Base-by-base conservation (phyloP, 2,797 vertebrate species). In the Carduelis carduelis region DNA sequence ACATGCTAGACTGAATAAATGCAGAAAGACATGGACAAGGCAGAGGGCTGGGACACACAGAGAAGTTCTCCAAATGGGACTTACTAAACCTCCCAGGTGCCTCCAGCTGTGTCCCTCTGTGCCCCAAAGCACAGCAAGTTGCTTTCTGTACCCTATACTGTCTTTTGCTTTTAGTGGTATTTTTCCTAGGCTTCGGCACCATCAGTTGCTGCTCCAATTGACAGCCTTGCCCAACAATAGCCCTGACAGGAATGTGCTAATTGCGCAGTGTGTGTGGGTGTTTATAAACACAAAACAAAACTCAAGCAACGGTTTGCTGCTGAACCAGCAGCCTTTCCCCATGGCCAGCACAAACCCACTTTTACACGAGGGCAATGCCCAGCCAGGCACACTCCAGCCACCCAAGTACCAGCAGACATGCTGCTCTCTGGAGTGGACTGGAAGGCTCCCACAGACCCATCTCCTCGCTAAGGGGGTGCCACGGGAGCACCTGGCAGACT, bases 321-420 rank as follows among this genome's bases (percentile, higher is more conserved):
- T 60, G 46, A 60, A 56, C 7, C 2, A 3, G 37, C 63, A 52
- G 32, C 47, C 47, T 57, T 24, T 61, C 17, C 65, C 28, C 11
- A 15, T 0, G 0, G 34, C 41, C 68, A 41, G 14, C 8, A 9
- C 30, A 43, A 43, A 75, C 3, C 3, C 41, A 35, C 52, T 24
- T 27, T 1, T 4, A 21, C 18, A 3, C 8, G 12, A 43, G 1
- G 0, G 49, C 74, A 50, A 43, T 17, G 44, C 20, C 44, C n/a
- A 39, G 21, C 39, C 23, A 34, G 64, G 12, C 52, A 3, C 9
- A 28, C 14, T 61, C 18, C 46, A 64, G 66, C 35, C 47, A 16
- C 8, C 8, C 39, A 39, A 44, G n/a, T 11, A 34, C 13, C 2
- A 2, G 63, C 56, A 78, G 30, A 71, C 5, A 8, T 3, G 2